Conservation (phyloP, 1,140 invertebrate genomes). For the Charaxes varanes region DNA sequence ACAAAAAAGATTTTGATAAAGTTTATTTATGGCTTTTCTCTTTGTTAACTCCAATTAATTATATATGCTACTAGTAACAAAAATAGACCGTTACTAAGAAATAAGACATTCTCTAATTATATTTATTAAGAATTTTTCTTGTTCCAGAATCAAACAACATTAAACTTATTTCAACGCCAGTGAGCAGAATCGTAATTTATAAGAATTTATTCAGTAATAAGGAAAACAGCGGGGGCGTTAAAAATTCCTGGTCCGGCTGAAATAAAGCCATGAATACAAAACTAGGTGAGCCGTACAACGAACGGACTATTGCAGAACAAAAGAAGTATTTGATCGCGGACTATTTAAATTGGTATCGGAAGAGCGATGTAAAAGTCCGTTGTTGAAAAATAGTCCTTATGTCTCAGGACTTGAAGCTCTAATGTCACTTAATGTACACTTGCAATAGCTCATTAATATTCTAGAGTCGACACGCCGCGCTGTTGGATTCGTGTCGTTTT, state of each 20-base stretch:
- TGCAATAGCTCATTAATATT: conserved; percentile 24
- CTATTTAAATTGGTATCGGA: conserved; percentile 17
- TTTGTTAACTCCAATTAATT: too few relatives aligned
- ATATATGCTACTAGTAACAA: too few relatives aligned
- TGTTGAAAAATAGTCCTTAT: conserved; percentile 8
- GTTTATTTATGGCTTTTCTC: too few relatives aligned
- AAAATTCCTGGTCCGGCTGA: conserved; percentile 12
- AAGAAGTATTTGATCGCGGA: conserved; percentile 22
- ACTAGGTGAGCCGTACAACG: conserved; percentile 6
- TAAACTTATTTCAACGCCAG: too few relatives aligned
- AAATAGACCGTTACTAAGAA: too few relatives aligned
- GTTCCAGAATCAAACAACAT: too few relatives aligned
- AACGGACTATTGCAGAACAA: conserved; percentile 16
- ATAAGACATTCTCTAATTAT: too few relatives aligned
- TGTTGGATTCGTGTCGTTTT: conserved; percentile 19
- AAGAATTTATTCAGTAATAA: conserved; percentile 8
- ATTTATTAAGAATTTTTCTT: too few relatives aligned
- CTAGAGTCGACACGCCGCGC: conserved; percentile 16
- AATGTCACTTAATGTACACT: conserved; percentile 1
- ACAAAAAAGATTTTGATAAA: too few relatives aligned
- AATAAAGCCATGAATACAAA: conserved; percentile 19
- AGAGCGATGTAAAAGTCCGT: not conserved
- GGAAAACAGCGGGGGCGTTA: conserved; percentile 7
- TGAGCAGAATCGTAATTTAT: not conserved
- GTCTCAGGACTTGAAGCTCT: not conserved